phyloP scores from a whole-genome alignment of 2,888 invertebrate genomes.

The Andrena fulva region DNA sequence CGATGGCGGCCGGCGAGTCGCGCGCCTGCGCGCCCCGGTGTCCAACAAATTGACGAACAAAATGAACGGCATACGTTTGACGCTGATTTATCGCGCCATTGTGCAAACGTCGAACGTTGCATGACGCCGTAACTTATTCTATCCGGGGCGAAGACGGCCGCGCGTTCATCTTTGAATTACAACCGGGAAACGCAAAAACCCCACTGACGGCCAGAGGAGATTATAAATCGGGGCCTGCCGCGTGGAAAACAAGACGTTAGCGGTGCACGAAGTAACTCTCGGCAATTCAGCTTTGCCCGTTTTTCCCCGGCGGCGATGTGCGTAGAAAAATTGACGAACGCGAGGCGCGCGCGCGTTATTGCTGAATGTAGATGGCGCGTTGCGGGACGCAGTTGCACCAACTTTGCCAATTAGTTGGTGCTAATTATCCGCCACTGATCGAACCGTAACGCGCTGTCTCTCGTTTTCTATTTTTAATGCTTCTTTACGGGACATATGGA shows the following conservation, averaged over 20 bases:
- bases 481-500: too few relatives aligned
- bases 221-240: conserved; percentile 39
- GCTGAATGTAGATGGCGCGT: too few relatives aligned
- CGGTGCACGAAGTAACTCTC: neutral
- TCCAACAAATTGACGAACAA: conserved; percentile 61
- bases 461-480: too few relatives aligned
- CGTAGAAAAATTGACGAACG: too few relatives aligned
- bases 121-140: conserved; percentile 54
- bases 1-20: conserved; percentile 19
- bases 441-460: too few relatives aligned
- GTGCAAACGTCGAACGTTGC: conserved; percentile 47
- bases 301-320: too few relatives aligned
- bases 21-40: conserved; percentile 14
- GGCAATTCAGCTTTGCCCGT: too few relatives aligned
- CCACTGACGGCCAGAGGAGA: conserved; percentile 10
- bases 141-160: conserved; percentile 23
- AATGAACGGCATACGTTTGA: conserved; percentile 50
- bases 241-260: conserved; percentile 35
- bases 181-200: conserved; percentile 23
- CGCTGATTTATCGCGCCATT: conserved; percentile 61
- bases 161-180: conserved; percentile 46
- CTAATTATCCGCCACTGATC: too few relatives aligned
- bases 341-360: too few relatives aligned
- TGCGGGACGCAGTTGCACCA: too few relatives aligned
- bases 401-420: too few relatives aligned